Evolutionary conservation across 2,888 invertebrate genomes (phyloP).

Genomic region (Metellina segmentata): DNA sequence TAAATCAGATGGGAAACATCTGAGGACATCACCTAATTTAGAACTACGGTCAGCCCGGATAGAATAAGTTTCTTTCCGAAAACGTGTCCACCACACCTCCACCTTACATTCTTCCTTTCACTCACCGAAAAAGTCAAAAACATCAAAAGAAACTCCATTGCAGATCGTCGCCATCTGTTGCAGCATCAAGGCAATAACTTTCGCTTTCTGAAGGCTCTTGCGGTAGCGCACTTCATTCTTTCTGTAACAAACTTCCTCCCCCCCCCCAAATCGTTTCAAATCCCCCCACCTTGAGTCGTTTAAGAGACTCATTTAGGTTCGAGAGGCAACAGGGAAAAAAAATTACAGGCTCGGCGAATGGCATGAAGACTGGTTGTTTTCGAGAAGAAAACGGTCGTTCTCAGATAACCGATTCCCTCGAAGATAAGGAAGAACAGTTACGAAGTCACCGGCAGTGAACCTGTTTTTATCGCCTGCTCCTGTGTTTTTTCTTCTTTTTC

Average conservation of each 20-base stretch:
- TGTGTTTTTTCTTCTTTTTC: too few relatives aligned
- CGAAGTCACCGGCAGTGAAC: too few relatives aligned
- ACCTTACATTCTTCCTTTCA: too few relatives aligned
- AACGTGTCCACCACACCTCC: too few relatives aligned
- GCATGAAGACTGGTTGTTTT: not conserved
- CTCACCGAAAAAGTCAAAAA: too few relatives aligned
- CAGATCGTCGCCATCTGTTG: slow-evolving; percentile 24
- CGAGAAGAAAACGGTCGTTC: not conserved
- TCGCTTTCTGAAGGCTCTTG: not conserved
- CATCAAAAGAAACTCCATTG: not conserved
- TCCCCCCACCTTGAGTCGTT: not conserved
- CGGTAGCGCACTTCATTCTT: not conserved
- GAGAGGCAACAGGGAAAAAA: not conserved
- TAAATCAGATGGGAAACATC: too few relatives aligned
- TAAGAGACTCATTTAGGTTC: not conserved
- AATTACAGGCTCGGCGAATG: not conserved
- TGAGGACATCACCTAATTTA: too few relatives aligned
- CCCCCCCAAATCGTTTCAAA: not conserved
- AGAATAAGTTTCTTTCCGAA: too few relatives aligned
- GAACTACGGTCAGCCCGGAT: too few relatives aligned
- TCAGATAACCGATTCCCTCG: not conserved
- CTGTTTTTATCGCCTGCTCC: too few relatives aligned
- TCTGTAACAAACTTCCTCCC: not conserved
- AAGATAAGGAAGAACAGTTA: too few relatives aligned
- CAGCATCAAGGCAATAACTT: slow-evolving; percentile 5